Base-by-base conservation (phyloP, 2,797 vertebrate species). In the Enteromius mattozi region DNA sequence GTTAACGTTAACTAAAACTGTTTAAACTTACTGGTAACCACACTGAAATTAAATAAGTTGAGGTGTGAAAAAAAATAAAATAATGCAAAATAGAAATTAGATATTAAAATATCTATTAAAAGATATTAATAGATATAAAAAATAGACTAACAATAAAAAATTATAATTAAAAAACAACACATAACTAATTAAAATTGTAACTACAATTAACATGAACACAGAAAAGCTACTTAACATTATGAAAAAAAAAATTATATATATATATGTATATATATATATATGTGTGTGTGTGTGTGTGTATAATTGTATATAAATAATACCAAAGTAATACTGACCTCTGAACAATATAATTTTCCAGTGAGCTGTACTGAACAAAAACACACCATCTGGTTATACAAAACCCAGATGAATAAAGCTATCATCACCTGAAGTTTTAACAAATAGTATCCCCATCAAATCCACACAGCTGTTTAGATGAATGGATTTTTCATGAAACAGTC, bases 371-470 rank as follows among this genome's bases (percentile, higher is more conserved):
- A 37, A 75, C 49, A 76, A 56, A 49, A 76, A 56, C 45, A 27
- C 69, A 51, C 45, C 71, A 51, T 51, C 45, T 74, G 4, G 16
- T 74, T 51, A 74, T 35, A 74, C 71, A 74, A 51, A 74, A 51
- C 33, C 72, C 5, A 74, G 17, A 51, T 19, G 33, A 54, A 56
- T 37, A 76, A 56, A 37, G 49, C 21, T 54, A 35, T 49, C 72
- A 56, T 35, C 49, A 75, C 30, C 49, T 75, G 30, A 54, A 51
- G 27, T 35, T 35, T 51, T 21, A 51, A 75, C 72, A 35, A 75
- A 54, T 54, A 66, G 42, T 21, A 14, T 66, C 59, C 42, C 19
- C 16, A 9, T 66, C 40, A 79, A n/a, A 66, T 66, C 24, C 59
- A 47, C 27, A 27, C 24, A 49, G 40, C 56, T 27, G 51, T 42